These are phyloP conservation scores for Melanostoma mellinum DNA, from an alignment of 2,888 invertebrate genomes.

Conservation along the genomic window DNA sequence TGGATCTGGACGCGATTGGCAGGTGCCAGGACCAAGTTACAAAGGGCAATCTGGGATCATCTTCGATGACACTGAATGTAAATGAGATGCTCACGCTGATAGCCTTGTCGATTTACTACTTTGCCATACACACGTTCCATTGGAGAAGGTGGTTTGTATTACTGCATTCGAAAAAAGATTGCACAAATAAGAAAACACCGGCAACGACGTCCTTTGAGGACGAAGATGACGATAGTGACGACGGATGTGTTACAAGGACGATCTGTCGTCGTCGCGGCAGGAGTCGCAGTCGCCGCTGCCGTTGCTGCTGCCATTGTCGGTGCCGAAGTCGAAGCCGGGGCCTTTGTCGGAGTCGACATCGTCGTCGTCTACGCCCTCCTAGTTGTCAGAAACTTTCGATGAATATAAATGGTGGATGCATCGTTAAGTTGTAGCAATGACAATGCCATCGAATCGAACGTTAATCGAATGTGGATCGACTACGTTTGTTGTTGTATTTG, in stretches of 20 bases:
- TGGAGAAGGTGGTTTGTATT: conserved; percentile 52
- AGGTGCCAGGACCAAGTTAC: conserved; percentile 87
- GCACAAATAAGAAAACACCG: not conserved
- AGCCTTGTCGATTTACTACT: conserved; percentile 75
- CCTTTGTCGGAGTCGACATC: conserved; percentile 19
- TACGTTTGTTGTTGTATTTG: conserved; percentile 32
- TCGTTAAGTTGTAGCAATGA: conserved; percentile 72
- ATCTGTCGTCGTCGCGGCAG: conserved; percentile 37
- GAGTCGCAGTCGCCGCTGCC: conserved; percentile 15
- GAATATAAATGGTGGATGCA: conserved; percentile 70
- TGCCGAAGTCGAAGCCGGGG: conserved; percentile 5
- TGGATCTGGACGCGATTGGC: conserved; percentile 86
- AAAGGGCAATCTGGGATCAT: conserved; percentile 85
- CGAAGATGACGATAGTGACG: not conserved
- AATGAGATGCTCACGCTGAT: conserved; percentile 79
- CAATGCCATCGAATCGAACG: conserved; percentile 68
- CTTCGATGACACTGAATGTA: conserved; percentile 79
- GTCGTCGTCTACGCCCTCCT: conserved; percentile 40
- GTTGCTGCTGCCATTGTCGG: not conserved
- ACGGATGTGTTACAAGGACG: conserved; percentile 24
- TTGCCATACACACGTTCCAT: conserved; percentile 66
- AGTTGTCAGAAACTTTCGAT: conserved; percentile 62
- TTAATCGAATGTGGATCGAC: conserved; percentile 69
- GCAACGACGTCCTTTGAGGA: conserved; percentile 16
- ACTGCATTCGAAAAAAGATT: conserved; percentile 40